phyloP scores from a whole-genome alignment of 2,113 vertebrate genomes.

The Mormyrus iriodes region DNA sequence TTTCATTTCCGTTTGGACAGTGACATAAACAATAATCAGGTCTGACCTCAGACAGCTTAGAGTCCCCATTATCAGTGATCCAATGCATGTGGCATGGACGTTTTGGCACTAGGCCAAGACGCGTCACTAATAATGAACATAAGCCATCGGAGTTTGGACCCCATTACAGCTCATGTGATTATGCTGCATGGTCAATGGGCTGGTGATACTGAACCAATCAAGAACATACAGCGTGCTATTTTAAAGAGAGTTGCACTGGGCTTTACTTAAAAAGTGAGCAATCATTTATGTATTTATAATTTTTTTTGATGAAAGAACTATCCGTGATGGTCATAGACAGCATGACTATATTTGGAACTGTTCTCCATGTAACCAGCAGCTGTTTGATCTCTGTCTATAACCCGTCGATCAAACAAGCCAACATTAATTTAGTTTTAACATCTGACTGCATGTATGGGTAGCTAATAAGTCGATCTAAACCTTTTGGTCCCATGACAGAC shows the following conservation, averaged over 20 bases:
- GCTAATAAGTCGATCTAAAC: not conserved
- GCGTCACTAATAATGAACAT: not conserved
- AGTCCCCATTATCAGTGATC: not conserved
- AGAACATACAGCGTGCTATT: not conserved
- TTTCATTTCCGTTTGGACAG: not conserved
- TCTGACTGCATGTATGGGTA: not conserved
- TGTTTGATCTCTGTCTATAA: not conserved
- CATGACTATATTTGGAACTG: not conserved
- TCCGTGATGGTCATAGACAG: not conserved
- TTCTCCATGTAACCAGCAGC: not conserved
- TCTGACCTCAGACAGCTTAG: not conserved
- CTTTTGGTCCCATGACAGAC: not conserved
- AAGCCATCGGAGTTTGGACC: not conserved
- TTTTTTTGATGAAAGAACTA: not conserved
- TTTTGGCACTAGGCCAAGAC: not conserved
- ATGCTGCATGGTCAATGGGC: not conserved
- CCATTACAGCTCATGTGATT: not conserved
- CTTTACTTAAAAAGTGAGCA: not conserved
- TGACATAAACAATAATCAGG: not conserved
- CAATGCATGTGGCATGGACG: not conserved
- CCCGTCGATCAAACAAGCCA: not conserved
- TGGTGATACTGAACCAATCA: no score
- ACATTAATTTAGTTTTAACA: not conserved
- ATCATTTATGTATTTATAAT: not conserved
- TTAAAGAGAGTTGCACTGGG: not conserved